Base-by-base conservation (phyloP, 1,140 invertebrate genomes). In the Drosophila kurseongensis region DNA sequence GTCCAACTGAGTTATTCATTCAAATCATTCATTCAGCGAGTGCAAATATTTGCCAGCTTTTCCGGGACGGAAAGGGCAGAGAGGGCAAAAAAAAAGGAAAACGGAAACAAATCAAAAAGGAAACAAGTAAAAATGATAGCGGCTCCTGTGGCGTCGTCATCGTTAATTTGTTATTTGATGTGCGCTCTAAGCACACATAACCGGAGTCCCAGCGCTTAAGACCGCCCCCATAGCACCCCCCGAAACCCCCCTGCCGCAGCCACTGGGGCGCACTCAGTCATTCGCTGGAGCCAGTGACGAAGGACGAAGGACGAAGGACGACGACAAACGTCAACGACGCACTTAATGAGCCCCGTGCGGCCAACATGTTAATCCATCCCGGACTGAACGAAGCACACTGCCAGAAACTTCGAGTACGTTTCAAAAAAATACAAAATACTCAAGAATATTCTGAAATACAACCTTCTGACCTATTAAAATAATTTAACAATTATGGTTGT, bases 331-430 rank as follows among this genome's bases (percentile, higher is more conserved):
- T 58, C 61, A 78, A 71, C 74, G 75, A 83, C 61, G 68, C 80
- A 74, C 76, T 84, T 89, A 89, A 89, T 89, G 84, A 89, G 84
- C 80, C 84, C 84, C 84, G 60, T 55, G 84, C 61, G 84, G 78
- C 69, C 72, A 80, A 88, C 83, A 89, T 84, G 84, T 89, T 89
- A 89, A 89, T 84, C 80, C 84, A 78, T 57, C 42, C 75, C 60
- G 59, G 75, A 51, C 67, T 51, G 47, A 68, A 44, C 75, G 62
- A 56, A 41, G 45, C 9, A 41, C 72, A 76, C 61, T 52, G 65
- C 0, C 12, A 35, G 29, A 44, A 68, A 66, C 10, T 5, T 1
- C 7, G 23, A 7, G 6, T n/a, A n/a, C 13, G 23, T 1, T 23
- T 9, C 36, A 12, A 3, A 38, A 12, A 12, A 38, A 38, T 1